These are phyloP conservation scores for Metellina segmentata DNA, from an alignment of 2,888 invertebrate genomes.

Conservation along the genomic window DNA sequence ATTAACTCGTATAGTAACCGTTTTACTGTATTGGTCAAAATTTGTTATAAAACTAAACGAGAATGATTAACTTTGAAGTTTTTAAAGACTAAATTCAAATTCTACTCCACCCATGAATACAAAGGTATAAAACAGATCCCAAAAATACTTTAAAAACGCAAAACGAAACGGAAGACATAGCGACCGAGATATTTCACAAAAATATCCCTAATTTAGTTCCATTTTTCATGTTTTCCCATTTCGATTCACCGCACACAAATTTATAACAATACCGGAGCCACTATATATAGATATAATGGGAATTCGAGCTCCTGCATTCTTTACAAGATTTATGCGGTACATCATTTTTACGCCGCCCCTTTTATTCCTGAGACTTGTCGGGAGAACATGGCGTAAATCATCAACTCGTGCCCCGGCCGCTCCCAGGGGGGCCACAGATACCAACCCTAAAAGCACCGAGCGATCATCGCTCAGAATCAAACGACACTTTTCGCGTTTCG, in stretches of 20 bases:
- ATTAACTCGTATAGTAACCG: too few species aligned
- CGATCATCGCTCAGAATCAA: slow-evolving; percentile 66
- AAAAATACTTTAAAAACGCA: too few species aligned
- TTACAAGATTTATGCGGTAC: background rate
- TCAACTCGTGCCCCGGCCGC: slow-evolving; percentile 41
- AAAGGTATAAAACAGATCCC: background rate
- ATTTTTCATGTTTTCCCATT: background rate
- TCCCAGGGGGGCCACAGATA: slow-evolving; percentile 51
- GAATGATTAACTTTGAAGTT: background rate
- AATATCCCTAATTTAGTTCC: background rate
- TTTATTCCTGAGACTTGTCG: background rate
- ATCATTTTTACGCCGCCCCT: slow-evolving; percentile 50
- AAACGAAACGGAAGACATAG: background rate
- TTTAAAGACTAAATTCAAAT: background rate
- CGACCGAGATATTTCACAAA: background rate
- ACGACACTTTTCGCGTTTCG: slow-evolving; percentile 59
- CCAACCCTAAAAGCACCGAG: slow-evolving; percentile 35
- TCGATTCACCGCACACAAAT: background rate
- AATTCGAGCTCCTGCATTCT: background rate
- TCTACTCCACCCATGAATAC: background rate
- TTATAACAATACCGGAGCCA: slow-evolving; percentile 16
- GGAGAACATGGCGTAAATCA: slow-evolving; percentile 62
- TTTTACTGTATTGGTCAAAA: too few species aligned
- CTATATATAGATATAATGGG: background rate
- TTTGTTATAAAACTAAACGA: too few species aligned